phyloP scores from a whole-genome alignment of 2,113 vertebrate species.

The Tringa solitaria region DNA sequence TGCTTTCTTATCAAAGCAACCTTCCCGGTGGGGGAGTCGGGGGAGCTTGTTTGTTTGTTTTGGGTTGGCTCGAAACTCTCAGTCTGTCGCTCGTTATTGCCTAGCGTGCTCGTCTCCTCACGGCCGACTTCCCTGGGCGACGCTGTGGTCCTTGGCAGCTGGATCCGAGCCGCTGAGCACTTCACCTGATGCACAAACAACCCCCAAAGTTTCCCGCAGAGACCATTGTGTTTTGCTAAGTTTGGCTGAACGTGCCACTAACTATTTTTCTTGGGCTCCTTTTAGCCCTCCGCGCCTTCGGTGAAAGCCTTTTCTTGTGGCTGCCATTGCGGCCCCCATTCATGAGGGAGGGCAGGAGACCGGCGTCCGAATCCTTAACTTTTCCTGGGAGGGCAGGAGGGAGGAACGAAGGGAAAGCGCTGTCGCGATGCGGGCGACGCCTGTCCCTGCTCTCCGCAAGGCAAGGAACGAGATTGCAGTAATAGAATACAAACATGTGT shows the following conservation, averaged over 20 bases:
- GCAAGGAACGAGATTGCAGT: neutral
- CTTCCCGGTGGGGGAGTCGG: neutral
- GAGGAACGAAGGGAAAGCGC: neutral
- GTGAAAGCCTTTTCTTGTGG: neutral
- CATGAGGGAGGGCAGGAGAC: neutral
- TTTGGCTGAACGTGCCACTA: neutral
- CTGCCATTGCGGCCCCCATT: neutral
- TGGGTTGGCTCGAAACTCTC: neutral
- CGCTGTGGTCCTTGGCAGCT: neutral
- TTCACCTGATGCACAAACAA: neutral
- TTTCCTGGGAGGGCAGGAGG: neutral
- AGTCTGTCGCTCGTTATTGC: neutral
- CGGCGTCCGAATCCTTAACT: neutral
- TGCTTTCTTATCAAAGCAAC: neutral
- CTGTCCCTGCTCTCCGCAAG: neutral
- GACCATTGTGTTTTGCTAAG: neutral
- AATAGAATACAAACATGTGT: neutral
- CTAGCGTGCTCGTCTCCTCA: neutral
- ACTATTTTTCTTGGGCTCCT: neutral
- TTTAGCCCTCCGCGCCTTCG: neutral
- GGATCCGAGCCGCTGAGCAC: neutral
- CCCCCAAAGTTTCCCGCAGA: neutral
- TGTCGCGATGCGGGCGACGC: neutral
- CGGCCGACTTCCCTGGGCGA: neutral
- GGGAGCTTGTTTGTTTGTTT: constrained; percentile 43